Conservation (phyloP, 1,140 invertebrate species). For the Venturia canescens region DNA sequence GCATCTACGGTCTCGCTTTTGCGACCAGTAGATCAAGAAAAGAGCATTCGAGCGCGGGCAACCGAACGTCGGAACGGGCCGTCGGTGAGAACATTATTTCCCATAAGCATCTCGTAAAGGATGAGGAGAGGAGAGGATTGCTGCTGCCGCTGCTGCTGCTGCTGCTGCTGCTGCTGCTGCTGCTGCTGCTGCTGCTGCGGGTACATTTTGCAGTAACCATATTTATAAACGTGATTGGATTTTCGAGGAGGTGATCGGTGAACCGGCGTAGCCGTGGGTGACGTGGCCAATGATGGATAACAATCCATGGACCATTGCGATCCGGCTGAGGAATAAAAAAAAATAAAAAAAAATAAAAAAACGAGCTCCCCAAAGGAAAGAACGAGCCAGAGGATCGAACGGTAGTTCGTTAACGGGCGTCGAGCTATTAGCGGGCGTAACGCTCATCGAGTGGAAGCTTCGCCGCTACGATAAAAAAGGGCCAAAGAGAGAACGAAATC, state of each 20-base stretch:
- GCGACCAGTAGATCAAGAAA: neutral
- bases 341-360: constrained; percentile 14
- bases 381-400: constrained; percentile 52
- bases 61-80: neutral
- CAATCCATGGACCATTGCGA: neutral
- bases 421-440: constrained; percentile 75
- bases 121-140: constrained; percentile 21
- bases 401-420: constrained; percentile 73
- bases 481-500: neutral
- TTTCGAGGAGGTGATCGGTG: constrained; percentile 29
- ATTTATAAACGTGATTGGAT: constrained; percentile 35
- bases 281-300: constrained; percentile 44
- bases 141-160: too few species aligned
- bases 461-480: constrained; percentile 51
- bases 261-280: constrained; percentile 37
- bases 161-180: too few species aligned
- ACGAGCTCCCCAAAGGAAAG: constrained; percentile 17
- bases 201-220: too few species aligned
- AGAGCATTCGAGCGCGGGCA: too few species aligned
- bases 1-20: constrained; percentile 43
- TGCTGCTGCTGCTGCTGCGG: too few species aligned
- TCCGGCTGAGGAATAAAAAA: neutral
- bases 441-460: constrained; percentile 67
- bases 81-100: constrained; percentile 44
- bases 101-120: constrained; percentile 29